Evolutionary conservation across 2,888 invertebrate genomes (phyloP).

Genomic region (Tetragonisca angustula): DNA sequence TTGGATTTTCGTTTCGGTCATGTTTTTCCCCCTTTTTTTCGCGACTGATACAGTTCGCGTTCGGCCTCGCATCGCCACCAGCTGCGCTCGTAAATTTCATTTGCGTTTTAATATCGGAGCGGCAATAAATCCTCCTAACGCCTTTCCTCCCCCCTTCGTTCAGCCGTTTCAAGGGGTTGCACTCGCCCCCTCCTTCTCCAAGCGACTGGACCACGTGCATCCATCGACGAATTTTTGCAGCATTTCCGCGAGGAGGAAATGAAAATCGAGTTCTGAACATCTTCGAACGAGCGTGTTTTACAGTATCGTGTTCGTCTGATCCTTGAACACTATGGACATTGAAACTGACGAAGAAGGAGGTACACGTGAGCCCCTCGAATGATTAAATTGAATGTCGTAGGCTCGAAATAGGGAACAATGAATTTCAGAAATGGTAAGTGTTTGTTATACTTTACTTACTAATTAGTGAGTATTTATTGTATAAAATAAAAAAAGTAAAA

Average conservation of each 20-base stretch:
- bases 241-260: constrained; percentile 29
- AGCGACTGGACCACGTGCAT: constrained; percentile 1
- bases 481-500: too few relatives aligned
- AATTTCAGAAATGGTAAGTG: too few relatives aligned
- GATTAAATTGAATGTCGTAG: too few relatives aligned
- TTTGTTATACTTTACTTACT: too few relatives aligned
- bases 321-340: too few relatives aligned
- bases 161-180: not conserved
- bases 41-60: constrained; percentile 52
- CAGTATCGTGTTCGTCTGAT: not conserved
- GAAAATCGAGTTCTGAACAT: not conserved
- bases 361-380: too few relatives aligned
- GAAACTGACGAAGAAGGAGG: too few relatives aligned
- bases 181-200: not conserved
- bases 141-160: not conserved
- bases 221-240: constrained; percentile 35
- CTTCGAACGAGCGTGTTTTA: not conserved
- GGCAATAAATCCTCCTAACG: constrained; percentile 71
- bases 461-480: too few relatives aligned
- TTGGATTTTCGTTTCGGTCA: constrained; percentile 20
- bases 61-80: constrained; percentile 44
- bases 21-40: constrained; percentile 11
- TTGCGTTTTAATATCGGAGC: constrained; percentile 77
- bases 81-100: constrained; percentile 75
- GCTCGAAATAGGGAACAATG: too few relatives aligned